Base-by-base conservation (phyloP, 2,888 invertebrate species). In the Eupithecia pulchellata region DNA sequence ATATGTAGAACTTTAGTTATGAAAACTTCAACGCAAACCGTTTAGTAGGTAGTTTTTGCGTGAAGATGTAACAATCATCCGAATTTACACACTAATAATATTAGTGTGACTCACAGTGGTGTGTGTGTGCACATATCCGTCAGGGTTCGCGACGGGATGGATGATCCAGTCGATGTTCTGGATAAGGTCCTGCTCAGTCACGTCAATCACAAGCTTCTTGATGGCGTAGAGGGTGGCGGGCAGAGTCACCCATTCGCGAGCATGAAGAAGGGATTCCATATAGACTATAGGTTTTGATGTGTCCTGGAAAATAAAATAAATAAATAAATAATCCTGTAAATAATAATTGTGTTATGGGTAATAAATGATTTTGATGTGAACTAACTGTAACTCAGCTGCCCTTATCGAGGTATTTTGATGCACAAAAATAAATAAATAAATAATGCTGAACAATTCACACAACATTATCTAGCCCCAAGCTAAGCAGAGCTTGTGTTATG, bases 231-330 rank as follows among this genome's bases (percentile, higher is more conserved):
- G 86, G 0, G 95, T 95, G 0, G 95, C 94, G 4, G 96, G 94
- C 0, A 96, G 95, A 0, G 96, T 95, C 69, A 96, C 95, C 96
- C 96, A 96, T 84, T 97, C 97, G 9, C 96, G 94, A 4, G 95
- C 95, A 79, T 96, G 96, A 32, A 96, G 94, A 1, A 95, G 95
- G 6, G 93, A 95, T 75, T 96, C 95, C 62, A 96, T 84, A 76
- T 95, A 91, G 52, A 96, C 90, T 2, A 92, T 86, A 0, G 95
- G 96, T 74, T 95, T 95, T 47, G 75, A 85, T 0, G 13, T 52
- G 57, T 90, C 87, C 80, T 86, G 84, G 4, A 5, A 57, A n/a
- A 9, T 0, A 47, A 30, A 32, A 29, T n/a, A n/a, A n/a, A n/a
- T n/a, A n/a, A n/a, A n/a, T n/a, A n/a, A n/a, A n/a, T n/a, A n/a